phyloP scores from a whole-genome alignment of 2,888 invertebrate genomes.

The Keiferia lycopersicella region DNA sequence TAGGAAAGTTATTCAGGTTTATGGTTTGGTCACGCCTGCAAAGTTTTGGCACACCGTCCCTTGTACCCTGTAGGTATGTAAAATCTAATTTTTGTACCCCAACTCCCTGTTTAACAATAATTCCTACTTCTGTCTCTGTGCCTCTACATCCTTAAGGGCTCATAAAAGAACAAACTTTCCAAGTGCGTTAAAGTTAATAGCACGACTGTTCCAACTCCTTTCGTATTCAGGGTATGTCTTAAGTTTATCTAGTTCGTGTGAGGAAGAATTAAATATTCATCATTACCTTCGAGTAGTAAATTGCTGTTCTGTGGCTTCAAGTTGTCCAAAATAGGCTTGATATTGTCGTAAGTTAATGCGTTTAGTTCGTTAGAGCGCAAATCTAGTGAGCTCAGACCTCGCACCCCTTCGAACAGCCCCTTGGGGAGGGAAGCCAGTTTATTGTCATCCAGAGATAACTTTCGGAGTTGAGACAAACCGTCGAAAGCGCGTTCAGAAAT shows the following conservation, averaged over 20 bases:
- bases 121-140: conserved; percentile 47
- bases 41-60: neutral
- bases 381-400: conserved; percentile 87
- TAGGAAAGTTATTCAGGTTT: too few species aligned
- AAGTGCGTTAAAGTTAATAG: conserved; percentile 65
- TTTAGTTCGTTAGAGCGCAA: conserved; percentile 89
- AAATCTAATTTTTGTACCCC: neutral
- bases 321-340: conserved; percentile 89
- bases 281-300: conserved; percentile 88
- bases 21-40: neutral
- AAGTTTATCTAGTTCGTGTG: conserved; percentile 60
- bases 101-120: conserved; percentile 40
- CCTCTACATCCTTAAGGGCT: conserved; percentile 54
- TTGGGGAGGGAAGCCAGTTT: conserved; percentile 86
- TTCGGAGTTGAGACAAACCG: conserved; percentile 86
- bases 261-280: conserved; percentile 63
- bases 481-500: conserved; percentile 90
- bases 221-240: conserved; percentile 70
- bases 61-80: neutral
- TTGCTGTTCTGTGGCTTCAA: conserved; percentile 88
- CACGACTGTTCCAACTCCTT: conserved; percentile 62
- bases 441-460: conserved; percentile 88
- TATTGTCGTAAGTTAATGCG: conserved; percentile 88
- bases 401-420: conserved; percentile 87
- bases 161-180: conserved; percentile 67